Percentiles rank a stretch among this genome's conserved stretches.
phyloP scores from a whole-genome alignment of 1,140 invertebrate species.

The Subanguina moxae region DNA sequence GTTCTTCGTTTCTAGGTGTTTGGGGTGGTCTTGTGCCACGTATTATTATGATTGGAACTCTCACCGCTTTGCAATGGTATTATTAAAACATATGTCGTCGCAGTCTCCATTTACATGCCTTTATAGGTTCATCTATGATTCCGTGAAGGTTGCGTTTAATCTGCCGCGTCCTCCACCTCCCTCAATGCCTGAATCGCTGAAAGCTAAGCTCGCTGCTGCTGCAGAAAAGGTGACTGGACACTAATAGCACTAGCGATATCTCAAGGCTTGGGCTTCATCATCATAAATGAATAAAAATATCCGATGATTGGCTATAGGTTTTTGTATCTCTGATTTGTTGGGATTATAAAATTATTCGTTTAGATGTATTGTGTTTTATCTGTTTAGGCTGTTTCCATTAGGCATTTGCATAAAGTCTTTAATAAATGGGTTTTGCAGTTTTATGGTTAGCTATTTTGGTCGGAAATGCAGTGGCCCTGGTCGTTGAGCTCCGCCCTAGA shows the following conservation, averaged over 20 bases:
- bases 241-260: not conserved
- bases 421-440: not conserved
- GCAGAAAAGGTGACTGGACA: not conserved
- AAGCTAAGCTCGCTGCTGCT: conserved; percentile 69
- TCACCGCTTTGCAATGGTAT: conserved; percentile 91
- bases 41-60: conserved; percentile 99
- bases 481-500: not conserved
- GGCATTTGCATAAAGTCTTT: not conserved
- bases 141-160: conserved; percentile 65
- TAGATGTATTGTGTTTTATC: too few relatives aligned
- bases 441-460: not conserved
- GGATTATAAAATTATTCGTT: too few relatives aligned
- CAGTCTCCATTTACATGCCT: not conserved
- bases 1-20: conserved; percentile 64
- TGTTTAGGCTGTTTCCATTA: not conserved
- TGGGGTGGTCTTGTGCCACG: conserved; percentile 95
- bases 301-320: not conserved
- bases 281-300: not conserved
- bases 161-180: conserved; percentile 96
- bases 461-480: not conserved
- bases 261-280: conserved; percentile 1
- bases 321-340: too few relatives aligned
- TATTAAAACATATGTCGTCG: not conserved
- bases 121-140: conserved; percentile 86
- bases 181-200: conserved; percentile 89